phyloP scores from a whole-genome alignment of 2,888 invertebrate species.

The Mesochorus sp. region DNA sequence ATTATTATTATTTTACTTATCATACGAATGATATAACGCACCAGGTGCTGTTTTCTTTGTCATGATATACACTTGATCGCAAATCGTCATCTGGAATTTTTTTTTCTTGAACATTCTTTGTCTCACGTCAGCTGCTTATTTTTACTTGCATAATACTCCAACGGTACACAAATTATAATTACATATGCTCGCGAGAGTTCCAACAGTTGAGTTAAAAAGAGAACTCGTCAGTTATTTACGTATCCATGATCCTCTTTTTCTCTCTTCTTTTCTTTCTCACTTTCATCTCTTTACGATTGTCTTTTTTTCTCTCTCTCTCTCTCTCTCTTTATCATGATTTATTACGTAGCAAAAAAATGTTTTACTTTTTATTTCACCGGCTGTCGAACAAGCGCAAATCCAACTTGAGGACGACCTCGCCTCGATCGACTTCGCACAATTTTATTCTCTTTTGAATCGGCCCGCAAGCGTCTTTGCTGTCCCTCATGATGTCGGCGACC shows the following conservation, averaged over 20 bases:
- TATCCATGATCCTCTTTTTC: not conserved
- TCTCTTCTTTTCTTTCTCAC: not conserved
- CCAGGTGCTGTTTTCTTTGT: constrained; percentile 24
- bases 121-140: not conserved
- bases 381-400: constrained; percentile 86
- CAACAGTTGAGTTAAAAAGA: not conserved
- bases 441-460: constrained; percentile 87
- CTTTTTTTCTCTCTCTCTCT: not conserved
- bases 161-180: constrained; percentile 48
- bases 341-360: not conserved
- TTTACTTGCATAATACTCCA: constrained; percentile 51
- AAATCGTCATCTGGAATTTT: not conserved
- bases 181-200: not conserved
- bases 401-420: constrained; percentile 87
- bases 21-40: constrained; percentile 41
- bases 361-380: constrained; percentile 52
- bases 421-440: constrained; percentile 87
- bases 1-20: constrained; percentile 49
- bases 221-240: not conserved
- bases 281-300: no score
- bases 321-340: not conserved
- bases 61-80: constrained; percentile 4
- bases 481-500: constrained; percentile 85
- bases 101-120: not conserved
- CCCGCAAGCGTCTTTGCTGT: constrained; percentile 84